Evolutionary conservation across 2,797 vertebrate species (phyloP).

Genomic region (Semotilus atromaculatus): DNA sequence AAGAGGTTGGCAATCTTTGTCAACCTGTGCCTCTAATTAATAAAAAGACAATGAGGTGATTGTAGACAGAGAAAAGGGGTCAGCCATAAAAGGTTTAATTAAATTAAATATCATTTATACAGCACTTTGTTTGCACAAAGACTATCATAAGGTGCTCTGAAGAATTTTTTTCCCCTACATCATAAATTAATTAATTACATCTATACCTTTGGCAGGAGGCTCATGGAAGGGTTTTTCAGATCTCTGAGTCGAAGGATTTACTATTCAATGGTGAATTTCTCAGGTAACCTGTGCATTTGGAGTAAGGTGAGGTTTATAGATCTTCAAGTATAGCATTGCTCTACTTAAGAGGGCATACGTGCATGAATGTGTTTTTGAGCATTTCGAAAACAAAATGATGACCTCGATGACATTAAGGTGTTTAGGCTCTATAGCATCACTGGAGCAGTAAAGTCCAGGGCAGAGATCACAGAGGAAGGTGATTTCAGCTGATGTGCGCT

Average conservation of each 20-base stretch:
- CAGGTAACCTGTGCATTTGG: background rate
- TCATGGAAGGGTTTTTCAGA: background rate
- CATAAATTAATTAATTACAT: background rate
- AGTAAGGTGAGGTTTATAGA: background rate
- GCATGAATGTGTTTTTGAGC: constrained; percentile 25
- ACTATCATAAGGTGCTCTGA: background rate
- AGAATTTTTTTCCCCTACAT: background rate
- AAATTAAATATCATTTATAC: background rate
- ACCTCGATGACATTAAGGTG: background rate
- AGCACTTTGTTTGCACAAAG: background rate
- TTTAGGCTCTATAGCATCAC: constrained; percentile 2
- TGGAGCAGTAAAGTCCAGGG: constrained; percentile 16
- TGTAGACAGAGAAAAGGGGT: background rate
- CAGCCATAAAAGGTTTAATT: background rate
- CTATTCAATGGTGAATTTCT: background rate
- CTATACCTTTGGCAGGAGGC: background rate
- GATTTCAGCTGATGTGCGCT: background rate
- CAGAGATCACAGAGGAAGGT: background rate
- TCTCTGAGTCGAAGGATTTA: background rate
- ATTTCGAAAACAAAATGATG: constrained; percentile 4
- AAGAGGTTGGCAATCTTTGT: constrained; percentile 3
- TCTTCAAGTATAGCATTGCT: background rate
- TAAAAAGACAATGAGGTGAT: background rate
- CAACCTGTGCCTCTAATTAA: background rate
- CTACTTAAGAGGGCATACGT: constrained; percentile 4